phyloP scores from a whole-genome alignment of 2,113 vertebrate genomes.

The Entelurus aequoreus region DNA sequence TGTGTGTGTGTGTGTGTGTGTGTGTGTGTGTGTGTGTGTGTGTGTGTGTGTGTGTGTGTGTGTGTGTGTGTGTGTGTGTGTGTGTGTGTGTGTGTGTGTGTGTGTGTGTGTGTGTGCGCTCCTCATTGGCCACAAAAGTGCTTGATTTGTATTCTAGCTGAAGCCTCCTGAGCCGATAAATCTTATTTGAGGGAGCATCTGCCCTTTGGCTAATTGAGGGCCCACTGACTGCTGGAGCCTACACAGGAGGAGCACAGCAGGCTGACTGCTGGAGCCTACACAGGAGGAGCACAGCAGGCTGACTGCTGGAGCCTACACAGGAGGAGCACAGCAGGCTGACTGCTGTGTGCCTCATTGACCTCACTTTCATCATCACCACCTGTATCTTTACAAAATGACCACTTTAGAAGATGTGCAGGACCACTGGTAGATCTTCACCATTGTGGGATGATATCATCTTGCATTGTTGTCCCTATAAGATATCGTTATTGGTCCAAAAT shows the following conservation, averaged over 20 bases:
- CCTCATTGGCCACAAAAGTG: background rate
- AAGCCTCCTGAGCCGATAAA: constrained; percentile 26
- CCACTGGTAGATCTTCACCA: too few relatives aligned
- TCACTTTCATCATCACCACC: background rate
- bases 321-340: background rate
- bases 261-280: background rate
- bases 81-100: too few relatives aligned
- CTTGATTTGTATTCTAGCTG: constrained; percentile 25
- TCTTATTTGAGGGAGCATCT: constrained; percentile 36
- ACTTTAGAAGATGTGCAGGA: too few relatives aligned
- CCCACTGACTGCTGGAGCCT: constrained; percentile 6
- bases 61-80: too few relatives aligned
- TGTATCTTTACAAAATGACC: too few relatives aligned
- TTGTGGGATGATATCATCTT: too few relatives aligned
- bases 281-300: background rate
- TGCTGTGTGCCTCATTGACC: constrained; percentile 1
- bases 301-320: constrained; percentile 4
- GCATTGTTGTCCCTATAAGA: too few relatives aligned
- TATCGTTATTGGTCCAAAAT: too few relatives aligned
- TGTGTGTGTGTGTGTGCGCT: background rate
- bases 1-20: background rate
- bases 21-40: too few relatives aligned
- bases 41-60: too few relatives aligned
- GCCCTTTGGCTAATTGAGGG: constrained; percentile 36
- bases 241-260: background rate